These are phyloP conservation scores for Tachuris rubrigastra DNA, from an alignment of 2,113 vertebrate species.

Conservation along the genomic window DNA sequence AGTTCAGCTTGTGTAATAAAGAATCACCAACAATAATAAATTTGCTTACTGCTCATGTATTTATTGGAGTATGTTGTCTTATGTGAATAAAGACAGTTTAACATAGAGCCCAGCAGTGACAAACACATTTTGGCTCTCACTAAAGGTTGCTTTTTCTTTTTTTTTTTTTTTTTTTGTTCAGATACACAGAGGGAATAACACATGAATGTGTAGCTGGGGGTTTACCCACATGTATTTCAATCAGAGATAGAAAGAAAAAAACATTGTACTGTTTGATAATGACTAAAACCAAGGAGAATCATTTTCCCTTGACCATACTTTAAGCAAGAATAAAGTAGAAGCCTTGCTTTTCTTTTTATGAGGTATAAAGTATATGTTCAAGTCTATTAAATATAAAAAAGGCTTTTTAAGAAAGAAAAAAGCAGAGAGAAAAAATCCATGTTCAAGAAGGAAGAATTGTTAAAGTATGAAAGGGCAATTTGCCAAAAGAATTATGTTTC, in stretches of 20 bases:
- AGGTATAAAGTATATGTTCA: neutral
- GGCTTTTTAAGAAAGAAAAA: neutral
- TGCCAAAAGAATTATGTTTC: conserved; percentile 5
- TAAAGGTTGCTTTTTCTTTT: neutral
- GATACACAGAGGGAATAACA: neutral
- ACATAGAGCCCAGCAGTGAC: neutral
- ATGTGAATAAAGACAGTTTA: neutral
- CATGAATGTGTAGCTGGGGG: neutral
- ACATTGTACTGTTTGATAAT: neutral
- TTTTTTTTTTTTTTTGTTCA: neutral
- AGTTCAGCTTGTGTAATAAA: neutral
- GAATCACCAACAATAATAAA: neutral
- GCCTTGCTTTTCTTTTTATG: neutral
- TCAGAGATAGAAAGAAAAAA: neutral
- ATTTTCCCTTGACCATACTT: neutral
- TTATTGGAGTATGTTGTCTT: neutral
- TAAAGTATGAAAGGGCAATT: neutral
- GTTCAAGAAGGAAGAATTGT: neutral
- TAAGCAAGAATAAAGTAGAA: neutral
- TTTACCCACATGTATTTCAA: neutral
- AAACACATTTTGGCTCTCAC: neutral
- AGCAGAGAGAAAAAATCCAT: neutral
- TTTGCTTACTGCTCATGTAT: neutral
- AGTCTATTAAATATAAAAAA: neutral
- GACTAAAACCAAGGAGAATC: neutral